Conservation (phyloP, 2,888 invertebrate species). For the Pyrrhosoma nymphula region DNA sequence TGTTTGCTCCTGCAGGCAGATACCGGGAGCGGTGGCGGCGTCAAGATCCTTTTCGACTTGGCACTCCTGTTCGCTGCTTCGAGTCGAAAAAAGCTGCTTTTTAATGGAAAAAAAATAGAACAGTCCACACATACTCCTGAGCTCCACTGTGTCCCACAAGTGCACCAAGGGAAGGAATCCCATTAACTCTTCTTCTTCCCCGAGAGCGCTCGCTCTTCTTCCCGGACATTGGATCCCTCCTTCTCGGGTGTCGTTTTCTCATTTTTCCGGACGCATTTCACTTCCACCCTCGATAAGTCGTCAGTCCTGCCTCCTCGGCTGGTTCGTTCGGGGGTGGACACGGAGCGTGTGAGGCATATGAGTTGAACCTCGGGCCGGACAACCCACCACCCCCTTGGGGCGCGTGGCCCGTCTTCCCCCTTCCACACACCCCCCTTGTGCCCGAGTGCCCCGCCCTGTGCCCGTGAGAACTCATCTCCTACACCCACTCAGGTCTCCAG, state of each 20-base stretch:
- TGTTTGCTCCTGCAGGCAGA: not conserved
- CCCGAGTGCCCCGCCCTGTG: not conserved
- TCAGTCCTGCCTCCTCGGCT: not conserved
- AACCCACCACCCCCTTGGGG: not conserved
- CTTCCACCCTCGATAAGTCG: not conserved
- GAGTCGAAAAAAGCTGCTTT: not conserved
- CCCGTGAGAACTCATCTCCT: not conserved
- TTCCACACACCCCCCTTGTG: not conserved
- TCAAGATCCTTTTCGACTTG: not conserved
- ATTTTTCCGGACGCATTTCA: not conserved
- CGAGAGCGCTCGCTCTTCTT: not conserved
- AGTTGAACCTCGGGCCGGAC: not conserved
- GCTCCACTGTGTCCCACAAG: not conserved
- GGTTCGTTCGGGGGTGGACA: not conserved
- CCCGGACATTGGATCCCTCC: not conserved
- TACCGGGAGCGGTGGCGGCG: not conserved
- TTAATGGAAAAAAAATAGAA: not conserved
- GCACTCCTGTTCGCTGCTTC: not conserved
- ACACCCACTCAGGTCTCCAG: not conserved
- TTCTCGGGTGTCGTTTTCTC: not conserved
- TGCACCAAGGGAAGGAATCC: not conserved
- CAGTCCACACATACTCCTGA: not conserved
- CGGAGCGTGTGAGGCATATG: not conserved
- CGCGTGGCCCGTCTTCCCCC: not conserved
- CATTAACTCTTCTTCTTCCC: not conserved